Base-by-base conservation (phyloP, 1,140 invertebrate genomes). In the Drosophila arawakana region DNA sequence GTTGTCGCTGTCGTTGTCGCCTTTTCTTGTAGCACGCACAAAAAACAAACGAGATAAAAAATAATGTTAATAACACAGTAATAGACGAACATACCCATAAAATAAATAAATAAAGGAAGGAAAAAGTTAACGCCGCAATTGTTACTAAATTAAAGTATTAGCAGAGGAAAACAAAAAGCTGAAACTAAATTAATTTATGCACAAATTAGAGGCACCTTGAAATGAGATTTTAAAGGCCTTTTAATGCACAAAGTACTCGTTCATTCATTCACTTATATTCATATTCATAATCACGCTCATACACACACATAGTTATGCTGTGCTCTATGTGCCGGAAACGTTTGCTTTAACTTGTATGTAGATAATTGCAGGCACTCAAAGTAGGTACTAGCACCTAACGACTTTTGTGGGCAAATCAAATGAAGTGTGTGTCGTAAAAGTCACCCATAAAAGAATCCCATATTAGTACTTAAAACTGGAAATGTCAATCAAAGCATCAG, bases 321-420 rank as follows among this genome's bases (percentile, higher is more conserved):
- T 79, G 25, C 25, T 30, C 83, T 75, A 83, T 61, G 68, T 80
- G 84, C 84, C 83, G 83, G 83, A 88, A 88, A 88, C 57, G 65
- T 67, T 81, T 78, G 57, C 55, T 49, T 37, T 62, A 65, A 65
- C 63, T 70, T 63, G 67, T 69, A 58, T 59, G 67, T 69, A 58
- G 60, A 34, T 70, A 74, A 78, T 78, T 78, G 78, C 77, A 57
- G 61, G 52, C 39, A 66, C 55, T 57, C 68, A 68, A 30, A 55
- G 41, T 46, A 57, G 54, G 18, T 57, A 57, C 37, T 41, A 15
- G 37, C 2, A 30, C 50, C 21, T 43, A 58, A 44, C 35, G 21
- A 41, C 54, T 72, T 47, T 34, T 63, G 11, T 49, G n/a, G 44
- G 34, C 13, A 47, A 35, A n/a, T 46, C 7, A 2, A 47, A 43